phyloP scores from a whole-genome alignment of 2,888 invertebrate species.

The Drosophila aldrichi region DNA sequence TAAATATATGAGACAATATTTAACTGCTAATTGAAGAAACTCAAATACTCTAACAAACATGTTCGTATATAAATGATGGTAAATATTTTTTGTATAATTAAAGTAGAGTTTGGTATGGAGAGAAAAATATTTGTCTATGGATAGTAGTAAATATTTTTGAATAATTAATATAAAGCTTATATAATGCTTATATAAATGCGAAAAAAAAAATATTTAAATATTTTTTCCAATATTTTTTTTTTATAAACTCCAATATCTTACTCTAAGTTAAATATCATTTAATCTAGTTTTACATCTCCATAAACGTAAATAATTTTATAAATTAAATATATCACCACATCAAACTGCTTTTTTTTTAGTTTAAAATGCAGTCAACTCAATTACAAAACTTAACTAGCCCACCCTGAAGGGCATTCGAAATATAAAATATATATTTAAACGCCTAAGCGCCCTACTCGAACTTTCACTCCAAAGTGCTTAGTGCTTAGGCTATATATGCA shows the following conservation, averaged over 20 bases:
- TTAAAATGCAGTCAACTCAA: background rate
- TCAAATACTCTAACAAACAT: background rate
- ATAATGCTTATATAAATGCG: no score
- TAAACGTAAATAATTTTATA: background rate
- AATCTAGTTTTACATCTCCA: background rate
- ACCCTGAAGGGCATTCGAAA: constrained; percentile 1
- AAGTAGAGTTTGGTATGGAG: background rate
- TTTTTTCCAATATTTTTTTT: no score
- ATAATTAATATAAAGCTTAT: no score
- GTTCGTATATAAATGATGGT: background rate
- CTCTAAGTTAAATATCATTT: no score
- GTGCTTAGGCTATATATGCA: constrained; percentile 34
- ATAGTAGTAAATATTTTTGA: no score
- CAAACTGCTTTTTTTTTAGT: background rate
- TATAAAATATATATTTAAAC: constrained; percentile 16
- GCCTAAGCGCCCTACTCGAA: constrained; percentile 33
- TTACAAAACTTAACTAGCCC: background rate
- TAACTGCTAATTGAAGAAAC: background rate
- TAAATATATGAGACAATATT: constrained; percentile 25
- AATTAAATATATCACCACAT: background rate
- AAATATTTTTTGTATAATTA: background rate
- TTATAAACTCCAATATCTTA: no score
- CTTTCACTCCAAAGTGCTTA: constrained; percentile 63
- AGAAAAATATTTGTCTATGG: no score
- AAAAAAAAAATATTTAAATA: no score